A percentile compares a stretch with the other conserved stretches of the same genome.
These are phyloP conservation scores for Ditula angustiorana DNA, from an alignment of 2,888 invertebrate genomes.

Conservation along the genomic window DNA sequence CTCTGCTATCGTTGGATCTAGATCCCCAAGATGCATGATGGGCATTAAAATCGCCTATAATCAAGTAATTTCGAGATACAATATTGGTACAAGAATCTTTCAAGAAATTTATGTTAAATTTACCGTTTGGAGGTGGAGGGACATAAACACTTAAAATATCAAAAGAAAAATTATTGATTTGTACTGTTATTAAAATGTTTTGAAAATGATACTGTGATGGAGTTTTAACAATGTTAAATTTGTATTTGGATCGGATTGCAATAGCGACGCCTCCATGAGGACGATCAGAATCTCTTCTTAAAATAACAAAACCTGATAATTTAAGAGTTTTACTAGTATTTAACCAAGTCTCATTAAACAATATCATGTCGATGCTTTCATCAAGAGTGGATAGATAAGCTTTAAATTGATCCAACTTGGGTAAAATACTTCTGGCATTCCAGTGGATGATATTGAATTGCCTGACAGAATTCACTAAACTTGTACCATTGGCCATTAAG, in stretches of 20 bases:
- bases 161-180: neutral
- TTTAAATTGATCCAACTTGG: neutral
- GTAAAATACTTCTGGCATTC: neutral
- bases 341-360: slow-evolving; percentile 4
- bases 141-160: slow-evolving; percentile 11
- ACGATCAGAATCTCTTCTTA: neutral
- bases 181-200: neutral
- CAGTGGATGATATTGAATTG: neutral
- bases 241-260: neutral
- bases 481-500: neutral
- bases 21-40: neutral
- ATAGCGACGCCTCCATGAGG: neutral
- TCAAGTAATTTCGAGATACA: neutral
- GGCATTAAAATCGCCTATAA: slow-evolving; percentile 12
- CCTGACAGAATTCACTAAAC: no score
- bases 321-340: neutral
- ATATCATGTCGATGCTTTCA: neutral
- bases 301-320: neutral
- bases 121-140: slow-evolving; percentile 10
- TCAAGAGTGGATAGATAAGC: neutral
- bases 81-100: neutral
- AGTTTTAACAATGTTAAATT: neutral
- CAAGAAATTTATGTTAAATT: neutral
- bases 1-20: neutral
- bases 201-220: neutral